Evolutionary conservation across 2,113 vertebrate genomes (phyloP).

Genomic region (Dicerorhinus sumatrensis): DNA sequence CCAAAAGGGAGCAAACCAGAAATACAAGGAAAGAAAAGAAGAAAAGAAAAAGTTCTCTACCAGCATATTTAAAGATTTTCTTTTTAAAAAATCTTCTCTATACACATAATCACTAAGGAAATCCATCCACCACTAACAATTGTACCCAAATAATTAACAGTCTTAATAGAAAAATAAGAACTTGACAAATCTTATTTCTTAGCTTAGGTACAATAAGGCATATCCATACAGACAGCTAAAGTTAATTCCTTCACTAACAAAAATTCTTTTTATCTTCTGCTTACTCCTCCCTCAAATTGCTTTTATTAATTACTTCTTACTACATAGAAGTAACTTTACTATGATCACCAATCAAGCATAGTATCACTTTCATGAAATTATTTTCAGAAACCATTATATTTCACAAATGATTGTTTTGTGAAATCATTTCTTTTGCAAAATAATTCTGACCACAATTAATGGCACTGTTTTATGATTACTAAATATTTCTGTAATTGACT

Average conservation of each 20-base stretch:
- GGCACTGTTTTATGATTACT: neutral
- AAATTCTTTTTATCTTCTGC: neutral
- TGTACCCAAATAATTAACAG: slow-evolving; percentile 22
- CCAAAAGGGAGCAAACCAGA: slow-evolving; percentile 57
- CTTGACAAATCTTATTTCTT: slow-evolving; percentile 16
- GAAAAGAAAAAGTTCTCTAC: neutral
- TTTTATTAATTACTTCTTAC: neutral
- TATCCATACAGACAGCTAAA: neutral
- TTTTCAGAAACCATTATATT: neutral
- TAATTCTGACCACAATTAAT: neutral
- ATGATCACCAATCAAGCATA: neutral
- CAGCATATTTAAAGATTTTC: slow-evolving; percentile 2
- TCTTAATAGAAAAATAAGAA: slow-evolving; percentile 20
- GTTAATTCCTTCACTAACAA: slow-evolving; percentile 34
- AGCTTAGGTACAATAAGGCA: neutral
- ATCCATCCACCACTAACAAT: slow-evolving; percentile 60
- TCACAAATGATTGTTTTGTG: neutral
- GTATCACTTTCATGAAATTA: neutral
- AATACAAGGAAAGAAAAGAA: slow-evolving; percentile 5
- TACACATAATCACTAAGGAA: slow-evolving; percentile 75
- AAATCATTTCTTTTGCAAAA: slow-evolving; percentile 8
- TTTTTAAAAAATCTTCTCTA: neutral
- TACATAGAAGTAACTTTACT: neutral
- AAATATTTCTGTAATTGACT: neutral
- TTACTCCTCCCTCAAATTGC: neutral